Evolutionary conservation across 1,140 invertebrate genomes (phyloP).

Genomic region (Galleria mellonella): DNA sequence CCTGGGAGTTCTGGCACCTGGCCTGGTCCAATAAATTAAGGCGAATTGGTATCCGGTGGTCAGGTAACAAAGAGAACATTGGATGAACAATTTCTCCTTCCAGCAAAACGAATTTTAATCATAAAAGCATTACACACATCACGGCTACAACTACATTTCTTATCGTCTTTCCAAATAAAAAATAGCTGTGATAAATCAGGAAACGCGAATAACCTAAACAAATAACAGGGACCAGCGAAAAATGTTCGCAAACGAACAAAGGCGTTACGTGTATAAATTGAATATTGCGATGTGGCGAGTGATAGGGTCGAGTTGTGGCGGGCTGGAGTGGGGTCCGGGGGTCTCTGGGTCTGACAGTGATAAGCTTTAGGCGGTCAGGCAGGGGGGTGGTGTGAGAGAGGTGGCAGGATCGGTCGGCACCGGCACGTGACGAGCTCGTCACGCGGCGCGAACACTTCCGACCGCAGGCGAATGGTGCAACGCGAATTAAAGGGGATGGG

Average conservation of each 20-base stretch:
- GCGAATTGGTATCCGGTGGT: too few species aligned
- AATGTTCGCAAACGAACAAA: not conserved
- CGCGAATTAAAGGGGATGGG: not conserved
- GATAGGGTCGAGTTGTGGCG: slow-evolving; percentile 1
- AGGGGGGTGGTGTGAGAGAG: not conserved
- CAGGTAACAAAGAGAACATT: too few species aligned
- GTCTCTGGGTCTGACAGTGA: slow-evolving; percentile 9
- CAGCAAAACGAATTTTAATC: too few species aligned
- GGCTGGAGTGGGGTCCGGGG: slow-evolving; percentile 2
- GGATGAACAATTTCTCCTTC: too few species aligned
- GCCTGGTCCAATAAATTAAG: too few species aligned
- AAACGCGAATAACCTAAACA: too few species aligned
- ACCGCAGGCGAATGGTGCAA: not conserved
- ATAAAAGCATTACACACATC: too few species aligned
- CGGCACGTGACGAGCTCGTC: not conserved
- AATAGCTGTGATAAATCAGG: not conserved
- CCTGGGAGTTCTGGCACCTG: not conserved
- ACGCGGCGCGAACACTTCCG: not conserved
- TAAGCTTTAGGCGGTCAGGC: slow-evolving; percentile 3
- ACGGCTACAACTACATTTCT: too few species aligned
- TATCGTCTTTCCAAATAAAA: too few species aligned
- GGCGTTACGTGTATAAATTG: slow-evolving; percentile 6
- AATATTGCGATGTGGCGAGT: slow-evolving; percentile 6
- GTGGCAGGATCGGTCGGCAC: too few species aligned
- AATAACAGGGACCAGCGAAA: not conserved